These are phyloP conservation scores for Myotis lucifugus DNA, from an alignment of 2,113 vertebrate species.

Conservation along the genomic window DNA sequence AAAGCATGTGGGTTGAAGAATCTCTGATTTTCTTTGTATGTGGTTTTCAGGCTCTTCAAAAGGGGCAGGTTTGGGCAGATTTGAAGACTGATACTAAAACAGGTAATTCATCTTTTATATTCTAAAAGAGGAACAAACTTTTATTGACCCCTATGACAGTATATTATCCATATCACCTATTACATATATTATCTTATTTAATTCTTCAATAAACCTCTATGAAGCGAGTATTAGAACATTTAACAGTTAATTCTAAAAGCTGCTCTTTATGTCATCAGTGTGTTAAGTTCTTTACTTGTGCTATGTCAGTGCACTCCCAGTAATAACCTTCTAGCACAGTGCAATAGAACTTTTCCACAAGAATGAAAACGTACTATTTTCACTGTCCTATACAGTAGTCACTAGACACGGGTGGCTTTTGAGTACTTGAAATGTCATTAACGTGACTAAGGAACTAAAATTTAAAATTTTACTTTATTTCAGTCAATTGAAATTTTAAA, in stretches of 20 bases:
- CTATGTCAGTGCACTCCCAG: background rate
- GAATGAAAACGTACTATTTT: background rate
- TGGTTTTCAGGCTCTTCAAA: constrained; percentile 42
- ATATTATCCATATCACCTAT: background rate
- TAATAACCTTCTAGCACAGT: background rate
- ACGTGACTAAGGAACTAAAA: background rate
- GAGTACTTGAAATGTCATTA: background rate
- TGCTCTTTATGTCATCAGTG: background rate
- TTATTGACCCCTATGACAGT: background rate
- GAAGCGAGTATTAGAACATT: background rate
- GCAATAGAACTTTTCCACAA: background rate
- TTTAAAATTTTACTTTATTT: constrained; percentile 51
- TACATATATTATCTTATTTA: constrained; percentile 14
- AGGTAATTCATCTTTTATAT: constrained; percentile 57
- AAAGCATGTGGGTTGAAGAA: constrained; percentile 9
- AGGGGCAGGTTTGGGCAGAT: constrained; percentile 8
- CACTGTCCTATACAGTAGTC: background rate
- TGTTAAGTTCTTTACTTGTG: background rate
- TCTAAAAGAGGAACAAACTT: constrained; percentile 29
- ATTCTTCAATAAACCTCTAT: constrained; percentile 31
- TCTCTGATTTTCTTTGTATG: constrained; percentile 45
- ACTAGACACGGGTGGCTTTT: background rate
- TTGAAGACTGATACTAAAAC: constrained; percentile 57
- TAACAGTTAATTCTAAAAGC: background rate
- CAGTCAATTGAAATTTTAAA: constrained; percentile 31